A percentile compares a stretch with the other conserved stretches of the same genome.
These are phyloP conservation scores for Amphipoea oculea DNA, from an alignment of 2,888 invertebrate genomes.

Conservation along the genomic window DNA sequence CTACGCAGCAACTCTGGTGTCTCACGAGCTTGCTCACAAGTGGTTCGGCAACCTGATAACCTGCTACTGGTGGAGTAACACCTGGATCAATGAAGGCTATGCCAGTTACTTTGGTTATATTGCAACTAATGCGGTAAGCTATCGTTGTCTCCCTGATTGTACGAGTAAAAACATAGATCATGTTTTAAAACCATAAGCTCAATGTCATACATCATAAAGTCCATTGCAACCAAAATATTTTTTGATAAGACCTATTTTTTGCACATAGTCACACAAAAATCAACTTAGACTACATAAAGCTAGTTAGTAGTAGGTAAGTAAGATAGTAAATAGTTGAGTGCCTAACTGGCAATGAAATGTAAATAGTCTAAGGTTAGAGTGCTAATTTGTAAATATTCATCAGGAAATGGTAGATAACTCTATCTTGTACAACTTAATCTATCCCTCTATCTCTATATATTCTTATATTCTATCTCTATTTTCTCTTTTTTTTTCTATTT, in stretches of 20 bases:
- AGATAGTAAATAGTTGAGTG: not conserved
- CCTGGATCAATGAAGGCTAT: constrained; percentile 94
- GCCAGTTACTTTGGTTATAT: constrained; percentile 93
- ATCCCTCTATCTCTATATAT: no score
- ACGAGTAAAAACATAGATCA: not conserved
- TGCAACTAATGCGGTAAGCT: constrained; percentile 80
- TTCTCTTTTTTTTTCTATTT: no score
- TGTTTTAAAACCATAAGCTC: not conserved
- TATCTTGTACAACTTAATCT: no score
- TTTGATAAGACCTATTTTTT: not conserved
- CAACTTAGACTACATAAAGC: not conserved
- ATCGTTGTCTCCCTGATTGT: not conserved
- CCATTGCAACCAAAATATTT: not conserved
- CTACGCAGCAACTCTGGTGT: constrained; percentile 88
- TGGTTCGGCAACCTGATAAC: constrained; percentile 95
- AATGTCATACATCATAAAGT: no score
- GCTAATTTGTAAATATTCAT: not conserved
- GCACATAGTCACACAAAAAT: not conserved
- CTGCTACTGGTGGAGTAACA: constrained; percentile 93
- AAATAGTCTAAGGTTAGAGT: not conserved
- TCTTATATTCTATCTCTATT: no score
- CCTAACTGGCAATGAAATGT: not conserved
- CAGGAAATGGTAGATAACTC: not conserved
- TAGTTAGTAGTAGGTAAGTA: not conserved
- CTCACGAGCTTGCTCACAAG: constrained; percentile 93